phyloP scores from a whole-genome alignment of 2,797 vertebrate genomes.

The Sitta carolinensis region DNA sequence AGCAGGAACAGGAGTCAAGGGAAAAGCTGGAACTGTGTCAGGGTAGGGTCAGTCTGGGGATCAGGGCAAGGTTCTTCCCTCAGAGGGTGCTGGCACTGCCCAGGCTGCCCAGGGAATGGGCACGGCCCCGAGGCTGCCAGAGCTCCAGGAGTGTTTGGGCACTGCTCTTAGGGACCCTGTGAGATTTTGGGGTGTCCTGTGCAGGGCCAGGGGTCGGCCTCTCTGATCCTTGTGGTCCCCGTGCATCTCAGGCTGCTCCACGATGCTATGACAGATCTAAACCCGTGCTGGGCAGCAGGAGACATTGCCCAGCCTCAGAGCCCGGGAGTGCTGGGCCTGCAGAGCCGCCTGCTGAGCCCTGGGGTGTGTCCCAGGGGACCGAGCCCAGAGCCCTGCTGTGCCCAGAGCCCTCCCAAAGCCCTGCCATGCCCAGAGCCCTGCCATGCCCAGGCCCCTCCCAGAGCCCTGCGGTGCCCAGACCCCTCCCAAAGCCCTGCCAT shows the following conservation, averaged over 20 bases:
- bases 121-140: accelerated
- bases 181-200: neutral
- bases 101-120: neutral
- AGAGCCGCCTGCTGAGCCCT: too few species aligned
- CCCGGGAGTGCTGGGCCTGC: too few species aligned
- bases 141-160: neutral
- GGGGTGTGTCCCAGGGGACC: too few species aligned
- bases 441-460: too few species aligned
- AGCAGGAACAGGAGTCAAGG: neutral
- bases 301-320: accelerated
- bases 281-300: neutral
- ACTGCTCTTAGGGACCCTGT: accelerated
- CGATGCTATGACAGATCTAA: accelerated
- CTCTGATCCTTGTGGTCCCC: accelerated
- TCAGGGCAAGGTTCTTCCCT: neutral
- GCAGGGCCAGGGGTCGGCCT: neutral
- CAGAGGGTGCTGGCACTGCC: neutral
- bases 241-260: neutral
- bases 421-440: too few species aligned
- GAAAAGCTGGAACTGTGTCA: accelerated
- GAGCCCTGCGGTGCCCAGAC: too few species aligned
- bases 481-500: too few species aligned
- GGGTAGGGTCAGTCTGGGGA: accelerated
- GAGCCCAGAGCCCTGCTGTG: too few species aligned
- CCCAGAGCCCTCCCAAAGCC: neutral